Base-by-base conservation (phyloP, 2,113 vertebrate species). In the Cranoglanis bouderius region DNA sequence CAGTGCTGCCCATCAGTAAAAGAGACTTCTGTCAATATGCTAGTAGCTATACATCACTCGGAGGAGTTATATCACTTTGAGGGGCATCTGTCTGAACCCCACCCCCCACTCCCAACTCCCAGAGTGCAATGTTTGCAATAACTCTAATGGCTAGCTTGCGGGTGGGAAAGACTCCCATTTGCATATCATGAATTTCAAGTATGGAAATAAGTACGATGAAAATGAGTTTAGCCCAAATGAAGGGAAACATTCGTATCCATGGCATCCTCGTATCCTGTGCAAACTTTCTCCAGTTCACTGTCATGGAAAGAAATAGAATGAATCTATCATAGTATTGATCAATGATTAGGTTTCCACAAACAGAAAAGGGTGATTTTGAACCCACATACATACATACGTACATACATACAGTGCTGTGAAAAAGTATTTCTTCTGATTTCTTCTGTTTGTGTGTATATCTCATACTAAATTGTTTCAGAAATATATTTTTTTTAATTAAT, bases 151-250 rank as follows among this genome's bases (percentile, higher is more conserved):
- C 38, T 89, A 55, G 63, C 85, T 91, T 16, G 67, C 67, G 87
- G 85, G 85, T 83, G 86, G 38, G 84, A 84, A 88, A 80, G 87
- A 84, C 82, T 83, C 19, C 35, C 40, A 87, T 91, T 89, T 89
- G 83, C 89, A 90, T 88, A 70, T 89, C 90, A 88, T 91, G 89
- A 90, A 90, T 90, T 90, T 91, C 65, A 90, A 85, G 86, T 86
- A 51, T 84, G 61, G 35, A 90, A 85, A 89, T 59, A 32, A 84
- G 40, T 70, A 53, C 51, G n/a, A 78, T 61, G 32, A 85, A 70
- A 85, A 90, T 51, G 35, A 82, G 82, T 82, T 51, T 83, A 87
- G 82, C 61, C 43, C 7, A 43, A 87, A 75, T 8, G 59, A 4
- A 81, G 29, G 63, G 57, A 32, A 81, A 40, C 29, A 61, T 87